Evolutionary conservation across 2,113 vertebrate species (phyloP), one percentile per base, ranked within the genome.

Genomic region (Pongo abelii): DNA sequence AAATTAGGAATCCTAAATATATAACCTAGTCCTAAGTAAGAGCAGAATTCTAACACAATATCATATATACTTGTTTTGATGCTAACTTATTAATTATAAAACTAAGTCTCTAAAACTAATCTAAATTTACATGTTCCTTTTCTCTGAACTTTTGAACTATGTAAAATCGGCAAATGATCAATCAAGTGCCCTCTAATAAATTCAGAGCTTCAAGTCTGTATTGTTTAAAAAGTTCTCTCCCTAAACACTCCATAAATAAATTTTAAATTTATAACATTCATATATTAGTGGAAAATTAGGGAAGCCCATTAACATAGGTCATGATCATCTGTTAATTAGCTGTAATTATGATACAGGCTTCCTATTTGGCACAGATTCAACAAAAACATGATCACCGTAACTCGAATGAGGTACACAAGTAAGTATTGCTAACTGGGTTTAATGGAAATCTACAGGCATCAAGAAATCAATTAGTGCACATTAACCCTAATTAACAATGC

Each of bases 401-500:
- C 97, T 99, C 98, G 93, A 98, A 98, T 79, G 97, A 98, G 98
- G 93, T 98, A 98, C 98, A 98, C 98, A 98, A 98, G 96, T 98
- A 98, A 98, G 98, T 98, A 97, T 95, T 98, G 98, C 98, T 99
- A 99, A 99, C 98, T 98, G 96, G 77, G 91, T 98, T 98, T 99
- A 99, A 99, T 99, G 98, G 98, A 98, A 99, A 98, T 98, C 97
- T 98, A 99, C 98, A 99, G 98, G 99, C 99, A 99, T 98, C 98
- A 97, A 98, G 96, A 98, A 99, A 99, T 99, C 99, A 99, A 99
- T 99, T 99, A 99, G 98, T 97, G 97, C 98, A 98, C 98, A 99
- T 98, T 98, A 99, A 98, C 98, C 98, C 98, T 99, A 99, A 99
- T 99, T 99, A 99, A 99, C 99, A 99, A 98, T 99, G 98, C 98